Base-by-base conservation (phyloP, 2,113 vertebrate genomes). In the Platysternon megacephalum region DNA sequence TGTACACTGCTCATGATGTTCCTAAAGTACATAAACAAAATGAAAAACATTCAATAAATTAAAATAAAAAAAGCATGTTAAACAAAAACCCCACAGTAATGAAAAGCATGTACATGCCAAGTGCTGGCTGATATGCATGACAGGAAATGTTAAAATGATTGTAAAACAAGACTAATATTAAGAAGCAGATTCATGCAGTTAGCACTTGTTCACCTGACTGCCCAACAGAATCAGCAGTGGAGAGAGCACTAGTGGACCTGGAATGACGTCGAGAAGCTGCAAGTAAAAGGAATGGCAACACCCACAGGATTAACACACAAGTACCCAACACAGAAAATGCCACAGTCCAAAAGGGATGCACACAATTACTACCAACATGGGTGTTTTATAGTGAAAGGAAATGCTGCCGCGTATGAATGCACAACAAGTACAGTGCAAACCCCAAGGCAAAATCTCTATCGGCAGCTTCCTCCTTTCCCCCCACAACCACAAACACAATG, bases 181-280 rank as follows among this genome's bases (percentile, higher is more conserved):
- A 97, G 97, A 98, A 97, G 98, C 97, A 2, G 90, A 97, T 96
- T 96, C 99, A 99, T 99, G 99, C 99, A 99, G 98, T 98, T 98
- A 98, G 97, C 98, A 91, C 98, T 97, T 98, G 98, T 99, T 99
- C 99, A 99, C 99, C 99, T 99, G 99, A 99, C 99, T 99, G 99
- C 99, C 99, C 98, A 97, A 99, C 98, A 98, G 99, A 99, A 97
- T 99, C 99, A 96, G 99, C 98, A 98, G 99, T 98, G 98, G 99
- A 99, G 97, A 99, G 99, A 97, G 99, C 99, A 95, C 99, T 99
- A 99, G 99, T 99, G 98, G 99, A 99, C 97, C 99, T 99, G 98
- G 99, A 99, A 98, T 99, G 99, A 97, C 99, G 99, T 99, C 99
- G 99, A 98, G 99, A 99, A 98, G 99, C 99, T 99, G 99, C 98